Evolutionary conservation across 2,797 vertebrate species (phyloP), one percentile per base, ranked within the genome.

Genomic region (Heterohyrax brucei): DNA sequence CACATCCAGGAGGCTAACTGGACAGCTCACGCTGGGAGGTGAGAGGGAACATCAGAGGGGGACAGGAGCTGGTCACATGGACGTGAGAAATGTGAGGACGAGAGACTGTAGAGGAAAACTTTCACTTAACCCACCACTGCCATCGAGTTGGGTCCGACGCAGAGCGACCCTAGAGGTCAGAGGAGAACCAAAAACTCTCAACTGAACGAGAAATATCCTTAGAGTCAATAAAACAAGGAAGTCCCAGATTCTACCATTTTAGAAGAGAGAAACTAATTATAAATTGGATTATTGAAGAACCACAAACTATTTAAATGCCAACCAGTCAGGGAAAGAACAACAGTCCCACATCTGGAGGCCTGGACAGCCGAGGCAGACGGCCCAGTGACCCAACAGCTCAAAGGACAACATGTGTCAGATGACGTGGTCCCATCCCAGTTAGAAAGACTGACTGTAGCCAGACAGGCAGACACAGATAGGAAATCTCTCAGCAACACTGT

Each of bases 231-330:
- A 78, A 86, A 87, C 21, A 78, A 66, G 44, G 75, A 83, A 87
- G 26, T 7, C 91, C 76, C 26, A 87, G 53, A 46, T 61, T 82
- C 59, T 81, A 44, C n/a, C 85, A 81, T 89, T 92, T 89, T 64
- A 79, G 81, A 76, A 30, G 79, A 59, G 73, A 30, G 13, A 66
- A 66, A 66, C 64, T 10, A 56, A 56, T 13, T 66, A 64, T 64
- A 66, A 66, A 66, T 66, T 30, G 26, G 9, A 30, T 30, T 66
- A 30, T 28, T 28, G 77, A 59, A 73, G 85, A 84, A 30, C 33
- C 14, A 1, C 50, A 53, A 59, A 46, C n/a, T 61, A 78, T 78
- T 92, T 78, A 84, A 79, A 66, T 53, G 59, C 76, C 50, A 83
- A 19, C 30, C 21, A 62, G 33, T 19, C 76, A 68, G 22, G 59